A percentile compares a stretch with the other conserved stretches of the same genome.
Conservation (phyloP, 2,797 vertebrate genomes). For the Microchirus variegatus region DNA sequence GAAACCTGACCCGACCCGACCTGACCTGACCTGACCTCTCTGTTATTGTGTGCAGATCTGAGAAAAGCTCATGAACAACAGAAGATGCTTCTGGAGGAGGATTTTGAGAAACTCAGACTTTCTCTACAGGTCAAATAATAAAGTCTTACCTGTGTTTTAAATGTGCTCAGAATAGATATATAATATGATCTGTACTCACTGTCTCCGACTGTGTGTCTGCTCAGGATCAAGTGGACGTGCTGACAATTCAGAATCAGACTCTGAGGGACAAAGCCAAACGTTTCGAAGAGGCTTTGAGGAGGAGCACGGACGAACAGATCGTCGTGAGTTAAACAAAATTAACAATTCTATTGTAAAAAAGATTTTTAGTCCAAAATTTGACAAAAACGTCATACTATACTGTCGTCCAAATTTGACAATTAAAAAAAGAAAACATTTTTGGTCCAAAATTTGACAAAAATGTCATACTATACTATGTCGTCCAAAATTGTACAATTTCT, state of each 20-base stretch:
- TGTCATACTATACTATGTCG: too few species aligned
- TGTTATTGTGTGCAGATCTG: constrained; percentile 78
- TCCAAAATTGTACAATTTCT: too few species aligned
- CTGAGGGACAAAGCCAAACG: constrained; percentile 92
- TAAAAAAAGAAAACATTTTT: too few species aligned
- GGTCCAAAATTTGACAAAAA: too few species aligned
- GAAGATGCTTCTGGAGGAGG: constrained; percentile 89
- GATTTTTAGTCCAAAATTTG: too few species aligned
- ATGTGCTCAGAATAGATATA: neutral
- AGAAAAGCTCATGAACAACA: constrained; percentile 90
- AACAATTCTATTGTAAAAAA: too few species aligned
- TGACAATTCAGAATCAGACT: constrained; percentile 94
- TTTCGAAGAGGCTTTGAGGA: constrained; percentile 95
- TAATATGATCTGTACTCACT: neutral
- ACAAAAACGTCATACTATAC: too few species aligned
- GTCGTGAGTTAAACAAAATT: constrained; percentile 81
- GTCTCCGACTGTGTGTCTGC: constrained; percentile 20
- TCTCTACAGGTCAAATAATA: constrained; percentile 96
- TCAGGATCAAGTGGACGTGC: constrained; percentile 95
- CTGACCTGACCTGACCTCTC: neutral
- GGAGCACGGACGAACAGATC: constrained; percentile 91
- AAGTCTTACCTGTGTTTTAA: accelerated
- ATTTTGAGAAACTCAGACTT: constrained; percentile 91
- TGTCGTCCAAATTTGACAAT: too few species aligned
- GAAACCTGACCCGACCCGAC: constrained; percentile 1